These are phyloP conservation scores for Lophotis ruficrista DNA, from an alignment of 2,113 vertebrate genomes.

Conservation along the genomic window DNA sequence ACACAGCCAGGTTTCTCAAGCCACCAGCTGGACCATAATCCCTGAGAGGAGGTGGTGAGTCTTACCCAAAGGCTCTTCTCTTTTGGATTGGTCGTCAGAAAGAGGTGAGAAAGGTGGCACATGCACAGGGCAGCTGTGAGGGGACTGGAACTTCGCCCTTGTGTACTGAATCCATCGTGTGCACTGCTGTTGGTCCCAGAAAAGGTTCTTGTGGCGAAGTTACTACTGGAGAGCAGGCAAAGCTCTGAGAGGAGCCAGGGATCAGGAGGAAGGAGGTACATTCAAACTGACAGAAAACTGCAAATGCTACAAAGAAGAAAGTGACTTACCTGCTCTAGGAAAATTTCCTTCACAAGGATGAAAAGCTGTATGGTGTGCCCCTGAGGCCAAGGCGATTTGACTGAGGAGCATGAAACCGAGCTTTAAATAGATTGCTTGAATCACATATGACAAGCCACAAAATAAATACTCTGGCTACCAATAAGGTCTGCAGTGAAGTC, in stretches of 20 bases:
- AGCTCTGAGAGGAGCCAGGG: background rate
- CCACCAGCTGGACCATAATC: background rate
- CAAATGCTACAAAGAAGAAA: background rate
- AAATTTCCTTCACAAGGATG: background rate
- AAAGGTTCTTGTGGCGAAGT: background rate
- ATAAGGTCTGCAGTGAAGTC: background rate
- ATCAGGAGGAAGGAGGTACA: conserved; percentile 5
- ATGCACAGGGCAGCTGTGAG: background rate
- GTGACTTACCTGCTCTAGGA: background rate
- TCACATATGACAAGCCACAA: background rate
- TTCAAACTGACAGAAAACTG: conserved; percentile 22
- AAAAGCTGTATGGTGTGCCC: background rate
- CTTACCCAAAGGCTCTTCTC: background rate
- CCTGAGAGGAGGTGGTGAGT: background rate
- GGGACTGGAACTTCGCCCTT: background rate
- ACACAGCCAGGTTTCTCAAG: background rate
- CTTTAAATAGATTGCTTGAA: background rate
- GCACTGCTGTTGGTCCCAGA: background rate
- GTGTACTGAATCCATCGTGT: background rate
- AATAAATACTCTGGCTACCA: conserved; percentile 3
- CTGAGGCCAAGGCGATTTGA: conserved; percentile 4
- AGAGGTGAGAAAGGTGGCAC: background rate
- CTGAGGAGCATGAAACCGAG: background rate
- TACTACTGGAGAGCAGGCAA: background rate
- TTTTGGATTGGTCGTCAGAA: background rate